phyloP scores from a whole-genome alignment of 2,888 invertebrate species.

The Eugnorisma glareosa region DNA sequence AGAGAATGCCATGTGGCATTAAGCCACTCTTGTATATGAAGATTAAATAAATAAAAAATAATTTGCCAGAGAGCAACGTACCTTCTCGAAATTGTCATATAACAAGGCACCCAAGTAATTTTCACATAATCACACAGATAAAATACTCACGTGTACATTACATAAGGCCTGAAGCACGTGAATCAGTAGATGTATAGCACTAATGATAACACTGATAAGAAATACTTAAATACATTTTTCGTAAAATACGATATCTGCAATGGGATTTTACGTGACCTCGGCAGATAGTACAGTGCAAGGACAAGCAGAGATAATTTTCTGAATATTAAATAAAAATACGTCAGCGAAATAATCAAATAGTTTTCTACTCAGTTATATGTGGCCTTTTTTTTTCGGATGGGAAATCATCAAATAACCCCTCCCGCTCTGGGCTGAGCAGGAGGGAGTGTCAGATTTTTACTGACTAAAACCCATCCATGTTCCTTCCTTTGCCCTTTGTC shows the following conservation, averaged over 20 bases:
- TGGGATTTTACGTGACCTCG: conserved; percentile 26
- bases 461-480: no score
- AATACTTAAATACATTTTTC: conserved; percentile 7
- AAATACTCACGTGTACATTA: conserved; percentile 42
- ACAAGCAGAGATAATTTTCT: conserved; percentile 10
- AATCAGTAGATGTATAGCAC: conserved; percentile 9
- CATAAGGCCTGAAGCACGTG: conserved; percentile 41
- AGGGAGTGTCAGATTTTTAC: no score
- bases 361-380: no score
- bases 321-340: not conserved
- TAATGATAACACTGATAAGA: conserved; percentile 46
- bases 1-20: no score
- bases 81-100: not conserved
- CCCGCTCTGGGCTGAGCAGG: no score
- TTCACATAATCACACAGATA: conserved; percentile 37
- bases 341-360: not conserved
- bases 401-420: no score
- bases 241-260: conserved; percentile 41
- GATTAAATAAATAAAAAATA: no score
- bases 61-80: not conserved
- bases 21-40: no score
- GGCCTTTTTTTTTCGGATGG: no score
- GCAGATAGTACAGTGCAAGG: conserved; percentile 18
- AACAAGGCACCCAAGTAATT: not conserved
- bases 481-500: no score